Conservation (phyloP, 1,140 invertebrate genomes). For the Mactra quadrangularis region DNA sequence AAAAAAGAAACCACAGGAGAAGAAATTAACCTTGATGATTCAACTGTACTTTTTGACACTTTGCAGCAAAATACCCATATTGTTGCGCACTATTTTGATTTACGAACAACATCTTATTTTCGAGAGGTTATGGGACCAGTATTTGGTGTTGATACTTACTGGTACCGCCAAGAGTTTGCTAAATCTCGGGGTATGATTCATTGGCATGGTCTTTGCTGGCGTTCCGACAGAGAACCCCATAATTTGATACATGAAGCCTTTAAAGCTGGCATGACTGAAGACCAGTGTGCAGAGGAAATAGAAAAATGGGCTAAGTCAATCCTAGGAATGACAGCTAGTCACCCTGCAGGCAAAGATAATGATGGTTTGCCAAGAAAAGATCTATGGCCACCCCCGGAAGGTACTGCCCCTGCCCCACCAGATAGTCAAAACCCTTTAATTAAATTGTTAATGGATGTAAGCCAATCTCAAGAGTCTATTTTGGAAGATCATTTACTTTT, state of each 20-base stretch:
- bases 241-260: slow-evolving; percentile 45
- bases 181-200: no score
- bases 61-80: no score
- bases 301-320: slow-evolving; percentile 47
- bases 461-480: slow-evolving; percentile 14
- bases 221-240: no score
- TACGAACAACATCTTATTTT: slow-evolving; percentile 55
- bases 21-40: slow-evolving; percentile 11
- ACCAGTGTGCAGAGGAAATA: slow-evolving; percentile 43
- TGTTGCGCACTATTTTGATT: slow-evolving; percentile 66
- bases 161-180: no score
- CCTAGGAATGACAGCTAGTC: slow-evolving; percentile 56
- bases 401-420: slow-evolving; percentile 42
- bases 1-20: neutral
- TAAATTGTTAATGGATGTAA: slow-evolving; percentile 63
- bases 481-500: no score
- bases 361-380: no score
- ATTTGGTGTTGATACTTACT: no score
- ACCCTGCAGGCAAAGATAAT: no score
- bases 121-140: slow-evolving; percentile 38
- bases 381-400: slow-evolving; percentile 63
- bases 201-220: no score
- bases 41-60: slow-evolving; percentile 12
- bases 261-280: slow-evolving; percentile 38
- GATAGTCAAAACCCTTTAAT: slow-evolving; percentile 54